Evolutionary conservation across 2,888 invertebrate genomes (phyloP).

Genomic region (Podabrus alpinus): DNA sequence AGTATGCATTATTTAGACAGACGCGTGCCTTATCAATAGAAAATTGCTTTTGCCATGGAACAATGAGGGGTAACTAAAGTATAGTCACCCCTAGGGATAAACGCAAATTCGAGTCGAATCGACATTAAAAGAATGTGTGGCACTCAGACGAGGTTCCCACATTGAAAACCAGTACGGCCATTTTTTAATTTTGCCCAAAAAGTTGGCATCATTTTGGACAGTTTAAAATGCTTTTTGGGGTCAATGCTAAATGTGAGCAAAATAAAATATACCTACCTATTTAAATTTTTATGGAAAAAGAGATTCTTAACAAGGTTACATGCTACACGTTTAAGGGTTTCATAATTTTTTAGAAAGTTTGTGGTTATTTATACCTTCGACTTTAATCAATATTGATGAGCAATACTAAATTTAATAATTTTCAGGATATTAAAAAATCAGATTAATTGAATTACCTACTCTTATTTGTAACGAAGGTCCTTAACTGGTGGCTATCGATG

Average conservation of each 20-base stretch:
- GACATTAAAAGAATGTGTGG: background rate
- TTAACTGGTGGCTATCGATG: conserved; percentile 19
- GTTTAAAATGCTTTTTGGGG: background rate
- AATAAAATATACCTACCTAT: background rate
- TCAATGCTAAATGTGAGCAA: background rate
- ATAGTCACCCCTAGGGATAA: conserved; percentile 21
- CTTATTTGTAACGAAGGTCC: background rate
- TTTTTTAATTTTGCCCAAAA: background rate
- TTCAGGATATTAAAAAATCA: background rate
- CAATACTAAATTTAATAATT: background rate
- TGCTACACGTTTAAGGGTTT: background rate
- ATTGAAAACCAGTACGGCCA: background rate
- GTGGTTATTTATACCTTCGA: background rate
- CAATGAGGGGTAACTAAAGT: conserved; percentile 22
- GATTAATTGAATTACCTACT: background rate
- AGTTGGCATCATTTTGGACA: background rate
- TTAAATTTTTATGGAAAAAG: background rate
- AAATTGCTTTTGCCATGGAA: conserved; percentile 13
- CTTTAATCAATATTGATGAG: background rate
- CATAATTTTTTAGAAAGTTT: background rate
- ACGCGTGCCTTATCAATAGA: conserved; percentile 21
- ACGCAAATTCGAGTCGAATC: conserved; percentile 17
- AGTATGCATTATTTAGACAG: background rate
- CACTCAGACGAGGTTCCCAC: background rate
- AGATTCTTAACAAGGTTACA: background rate